These are phyloP conservation scores for Propithecus deckenii DNA, from an alignment of 2,797 vertebrate species.

Conservation along the genomic window DNA sequence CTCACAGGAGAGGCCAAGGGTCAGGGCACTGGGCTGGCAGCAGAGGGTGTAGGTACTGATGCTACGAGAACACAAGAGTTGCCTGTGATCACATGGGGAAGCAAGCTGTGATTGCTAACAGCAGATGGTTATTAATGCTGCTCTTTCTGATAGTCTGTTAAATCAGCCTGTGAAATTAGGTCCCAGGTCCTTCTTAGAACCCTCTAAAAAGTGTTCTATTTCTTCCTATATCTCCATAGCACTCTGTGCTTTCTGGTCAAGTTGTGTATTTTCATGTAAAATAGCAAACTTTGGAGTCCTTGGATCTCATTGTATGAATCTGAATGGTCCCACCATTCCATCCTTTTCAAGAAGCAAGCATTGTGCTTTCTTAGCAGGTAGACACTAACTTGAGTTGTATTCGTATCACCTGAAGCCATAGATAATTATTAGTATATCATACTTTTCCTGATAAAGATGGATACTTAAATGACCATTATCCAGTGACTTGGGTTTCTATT, in stretches of 20 bases:
- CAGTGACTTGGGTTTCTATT: background rate
- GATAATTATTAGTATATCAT: no score
- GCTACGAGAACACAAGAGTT: background rate
- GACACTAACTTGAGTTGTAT: no score
- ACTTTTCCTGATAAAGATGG: background rate
- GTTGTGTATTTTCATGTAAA: background rate
- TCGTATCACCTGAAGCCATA: fast-evolving
- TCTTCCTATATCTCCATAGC: background rate
- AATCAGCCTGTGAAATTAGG: background rate
- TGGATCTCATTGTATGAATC: fast-evolving
- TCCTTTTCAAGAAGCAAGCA: background rate
- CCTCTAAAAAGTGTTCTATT: background rate
- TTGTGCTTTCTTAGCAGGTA: background rate
- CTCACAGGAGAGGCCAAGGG: background rate
- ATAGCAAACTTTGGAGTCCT: background rate
- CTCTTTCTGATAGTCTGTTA: background rate
- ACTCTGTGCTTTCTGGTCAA: background rate
- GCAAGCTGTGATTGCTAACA: background rate
- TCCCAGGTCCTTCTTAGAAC: background rate
- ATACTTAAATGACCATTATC: background rate
- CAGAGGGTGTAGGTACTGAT: no score
- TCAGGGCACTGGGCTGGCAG: background rate
- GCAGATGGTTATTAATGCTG: background rate
- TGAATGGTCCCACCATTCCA: fast-evolving
- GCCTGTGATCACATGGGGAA: background rate